Base-by-base conservation (phyloP, 2,113 vertebrate genomes). In the Syrrhaptes paradoxus region DNA sequence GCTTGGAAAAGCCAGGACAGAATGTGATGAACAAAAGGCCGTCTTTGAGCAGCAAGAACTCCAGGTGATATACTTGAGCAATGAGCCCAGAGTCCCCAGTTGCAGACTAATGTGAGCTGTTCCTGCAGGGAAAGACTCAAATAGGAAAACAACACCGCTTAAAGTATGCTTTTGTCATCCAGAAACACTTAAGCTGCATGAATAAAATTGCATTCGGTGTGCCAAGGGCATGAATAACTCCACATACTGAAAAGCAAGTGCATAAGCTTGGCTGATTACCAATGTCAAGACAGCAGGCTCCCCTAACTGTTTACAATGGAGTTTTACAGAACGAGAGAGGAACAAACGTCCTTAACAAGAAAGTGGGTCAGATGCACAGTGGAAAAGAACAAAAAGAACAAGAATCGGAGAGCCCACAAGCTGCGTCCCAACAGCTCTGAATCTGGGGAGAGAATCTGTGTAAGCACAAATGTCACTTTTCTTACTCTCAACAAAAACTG, bases 181-280 rank as follows among this genome's bases (percentile, higher is more conserved):
- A 66, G 38, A 84, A 95, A 74, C 82, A 89, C 80, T 97, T 90
- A 77, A 84, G 43, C 85, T 62, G 57, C 70, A n/a, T 83, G 86
- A 94, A 89, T 89, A 85, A 92, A 87, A 93, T 71, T 89, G 70
- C 41, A 80, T 87, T 90, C 0, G 0, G 29, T 54, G n/a, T 90
- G 73, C 87, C 77, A 72, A 72, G 83, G 79, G 55, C 80, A 36
- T 66, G 76, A 94, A 74, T 96, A 87, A 81, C 87, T 85, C 34
- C 70, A 34, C 70, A 52, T 22, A 24, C 59, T 87, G 85, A 67
- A 88, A 81, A 85, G 54, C 81, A 89, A 85, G 67, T 32, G 74
- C 55, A 34, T 77, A 63, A 83, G 70, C 79, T 76, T 48, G 55
- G 54, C 46, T 81, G 80, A 34, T 82, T 51, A 61, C 24, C 21